Evolutionary conservation across 2,888 invertebrate genomes (phyloP).

Genomic region (Chymomyza fuscimana): DNA sequence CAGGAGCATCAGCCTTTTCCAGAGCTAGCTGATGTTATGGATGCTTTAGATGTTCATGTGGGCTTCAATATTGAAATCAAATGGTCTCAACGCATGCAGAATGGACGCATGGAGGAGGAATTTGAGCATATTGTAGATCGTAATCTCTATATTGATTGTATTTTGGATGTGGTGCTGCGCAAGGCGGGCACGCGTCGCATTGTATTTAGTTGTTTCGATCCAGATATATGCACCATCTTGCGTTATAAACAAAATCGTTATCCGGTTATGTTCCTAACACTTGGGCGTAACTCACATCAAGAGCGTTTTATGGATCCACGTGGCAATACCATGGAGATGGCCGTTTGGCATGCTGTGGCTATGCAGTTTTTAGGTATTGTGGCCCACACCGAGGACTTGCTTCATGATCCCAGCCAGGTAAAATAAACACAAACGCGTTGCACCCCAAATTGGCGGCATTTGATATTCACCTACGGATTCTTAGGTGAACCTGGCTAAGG

Average conservation of each 20-base stretch:
- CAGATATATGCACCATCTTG: constrained; percentile 96
- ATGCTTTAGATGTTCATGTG: constrained; percentile 89
- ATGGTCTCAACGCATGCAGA: constrained; percentile 94
- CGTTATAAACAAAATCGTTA: constrained; percentile 97
- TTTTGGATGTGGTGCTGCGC: constrained; percentile 90
- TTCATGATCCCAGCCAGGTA: constrained; percentile 90
- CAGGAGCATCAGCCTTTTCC: constrained; percentile 98
- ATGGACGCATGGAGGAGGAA: constrained; percentile 92
- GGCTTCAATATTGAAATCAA: constrained; percentile 99
- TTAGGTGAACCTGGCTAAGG: constrained; percentile 88
- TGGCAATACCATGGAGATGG: constrained; percentile 89
- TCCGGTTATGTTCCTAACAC: constrained; percentile 96
- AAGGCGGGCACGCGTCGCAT: constrained; percentile 90
- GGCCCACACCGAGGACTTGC: constrained; percentile 94
- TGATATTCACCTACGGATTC: constrained; percentile 44
- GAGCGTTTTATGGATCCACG: constrained; percentile 91
- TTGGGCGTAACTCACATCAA: constrained; percentile 86
- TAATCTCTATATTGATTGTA: constrained; percentile 94
- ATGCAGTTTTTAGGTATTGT: constrained; percentile 93
- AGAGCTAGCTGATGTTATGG: constrained; percentile 89
- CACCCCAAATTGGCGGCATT: constrained; percentile 16
- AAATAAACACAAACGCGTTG: constrained; percentile 38
- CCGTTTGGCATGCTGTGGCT: constrained; percentile 90
- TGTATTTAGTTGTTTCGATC: constrained; percentile 96
- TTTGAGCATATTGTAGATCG: constrained; percentile 92